Evolutionary conservation across 2,797 vertebrate species (phyloP).

Genomic region (Podargus strigoides): DNA sequence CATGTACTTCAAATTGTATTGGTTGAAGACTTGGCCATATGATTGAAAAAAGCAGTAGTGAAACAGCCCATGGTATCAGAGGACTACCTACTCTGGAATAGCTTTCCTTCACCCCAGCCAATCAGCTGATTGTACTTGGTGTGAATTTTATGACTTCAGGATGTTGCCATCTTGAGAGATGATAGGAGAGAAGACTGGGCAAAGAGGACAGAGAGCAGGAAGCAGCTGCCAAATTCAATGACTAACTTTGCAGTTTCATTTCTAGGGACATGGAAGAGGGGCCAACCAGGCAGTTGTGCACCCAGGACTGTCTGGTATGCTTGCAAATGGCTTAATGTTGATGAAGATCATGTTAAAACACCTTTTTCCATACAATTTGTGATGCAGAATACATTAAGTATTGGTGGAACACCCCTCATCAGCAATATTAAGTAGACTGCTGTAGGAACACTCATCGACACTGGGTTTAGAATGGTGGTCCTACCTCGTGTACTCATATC

Average conservation of each 20-base stretch:
- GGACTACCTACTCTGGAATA: background rate
- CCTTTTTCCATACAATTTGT: background rate
- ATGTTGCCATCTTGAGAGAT: background rate
- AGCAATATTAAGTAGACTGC: background rate
- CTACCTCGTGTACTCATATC: background rate
- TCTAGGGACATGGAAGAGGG: background rate
- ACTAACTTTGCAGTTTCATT: background rate
- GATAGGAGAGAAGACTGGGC: background rate
- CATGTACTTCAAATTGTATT: background rate
- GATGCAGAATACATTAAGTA: background rate
- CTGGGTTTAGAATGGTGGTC: background rate
- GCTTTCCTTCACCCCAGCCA: background rate
- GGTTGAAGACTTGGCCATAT: background rate
- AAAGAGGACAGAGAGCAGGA: background rate
- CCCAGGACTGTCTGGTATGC: background rate
- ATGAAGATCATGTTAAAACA: background rate
- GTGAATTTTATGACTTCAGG: background rate
- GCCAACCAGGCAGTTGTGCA: background rate
- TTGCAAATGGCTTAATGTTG: background rate
- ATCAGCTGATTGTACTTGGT: background rate
- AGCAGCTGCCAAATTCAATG: background rate
- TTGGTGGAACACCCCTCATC: background rate
- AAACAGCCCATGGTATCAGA: background rate
- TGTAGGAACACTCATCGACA: background rate
- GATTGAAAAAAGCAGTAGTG: background rate